Evolutionary conservation across 2,888 invertebrate genomes (phyloP), one percentile per base, ranked within the genome.

Genomic region (Myopa tessellatipennis): DNA sequence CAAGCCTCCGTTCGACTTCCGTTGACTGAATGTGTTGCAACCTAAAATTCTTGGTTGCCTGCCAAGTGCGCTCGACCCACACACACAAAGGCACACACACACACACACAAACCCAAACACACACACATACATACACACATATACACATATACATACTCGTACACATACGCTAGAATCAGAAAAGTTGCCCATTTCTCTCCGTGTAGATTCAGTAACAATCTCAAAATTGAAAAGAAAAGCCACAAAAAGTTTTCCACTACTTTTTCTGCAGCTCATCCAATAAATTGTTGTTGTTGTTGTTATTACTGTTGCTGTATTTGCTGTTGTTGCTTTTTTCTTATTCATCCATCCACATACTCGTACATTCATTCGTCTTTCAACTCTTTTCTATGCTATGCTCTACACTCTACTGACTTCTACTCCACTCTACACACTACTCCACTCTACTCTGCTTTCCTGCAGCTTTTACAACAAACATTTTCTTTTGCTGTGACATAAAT

Each of bases 181-280:
- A 73, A 45, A 36, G 45, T 26, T 18, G 26, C 38, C 61, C 38
- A 61, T 61, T 61, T 34, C 36, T 73, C 38, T 73, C 45, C 45
- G 26, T 73, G 73, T 61, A 40, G 73, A 60, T 63, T 61, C 73
- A 38, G 63, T 60, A 73, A 73, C 73, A 73, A 73, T 73, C 61
- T 61, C 70, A 40, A 61, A 73, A 73, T 73, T 73, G 73, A 73
- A 63, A 73, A 73, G 61, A 63, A 61, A 73, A 73, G 63, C 73
- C 73, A 55, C 73, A 73, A 60, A 73, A 73, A 73, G 61, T 73
- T 73, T 40, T 61, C 73, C 18, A 58, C 34, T 26, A 52, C n/a
- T 58, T n/a, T 58, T 58, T 58, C 12, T 58, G 18, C 26, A 3
- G 58, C 58, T 58, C 58, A 58, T 58, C 58, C 58, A 58, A 58